phyloP scores from a whole-genome alignment of 2,797 vertebrate genomes.

The Mionectes olivaceus region DNA sequence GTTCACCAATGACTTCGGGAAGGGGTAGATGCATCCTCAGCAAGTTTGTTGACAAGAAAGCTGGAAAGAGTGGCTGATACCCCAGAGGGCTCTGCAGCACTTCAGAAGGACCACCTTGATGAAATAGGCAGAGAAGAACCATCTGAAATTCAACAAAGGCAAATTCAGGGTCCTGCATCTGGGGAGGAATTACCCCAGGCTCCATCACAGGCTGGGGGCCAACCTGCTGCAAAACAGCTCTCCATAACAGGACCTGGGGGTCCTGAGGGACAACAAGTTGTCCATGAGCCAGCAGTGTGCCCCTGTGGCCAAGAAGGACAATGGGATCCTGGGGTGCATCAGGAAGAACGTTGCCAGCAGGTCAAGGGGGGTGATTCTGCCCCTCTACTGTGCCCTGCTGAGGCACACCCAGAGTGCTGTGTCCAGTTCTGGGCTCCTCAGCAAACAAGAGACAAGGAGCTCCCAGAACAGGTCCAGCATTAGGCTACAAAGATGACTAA shows the following conservation, averaged over 20 bases:
- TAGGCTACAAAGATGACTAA: not conserved
- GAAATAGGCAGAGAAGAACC: no score
- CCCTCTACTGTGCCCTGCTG: not conserved
- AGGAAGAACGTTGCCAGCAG: not conserved
- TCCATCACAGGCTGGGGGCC: not conserved
- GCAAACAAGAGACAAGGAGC: not conserved
- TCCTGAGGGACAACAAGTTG: not conserved
- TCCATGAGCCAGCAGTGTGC: not conserved
- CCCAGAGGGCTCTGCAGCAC: not conserved
- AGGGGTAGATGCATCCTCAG: not conserved
- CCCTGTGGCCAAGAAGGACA: rapidly evolving
- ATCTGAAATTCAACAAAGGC: not conserved
- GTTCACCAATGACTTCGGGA: not conserved
- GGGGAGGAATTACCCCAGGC: rapidly evolving
- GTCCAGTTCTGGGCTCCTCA: not conserved
- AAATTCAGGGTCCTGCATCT: not conserved
- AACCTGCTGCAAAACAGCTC: not conserved
- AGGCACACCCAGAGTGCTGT: not conserved
- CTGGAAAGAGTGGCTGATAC: not conserved
- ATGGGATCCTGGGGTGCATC: no score
- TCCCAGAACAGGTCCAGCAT: not conserved
- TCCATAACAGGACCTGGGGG: not conserved
- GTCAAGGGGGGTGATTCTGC: rapidly evolving
- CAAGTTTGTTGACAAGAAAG: not conserved
- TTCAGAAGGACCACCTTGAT: not conserved